Base-by-base conservation (phyloP, 2,113 vertebrate genomes). In the Triplophysa dalaica region DNA sequence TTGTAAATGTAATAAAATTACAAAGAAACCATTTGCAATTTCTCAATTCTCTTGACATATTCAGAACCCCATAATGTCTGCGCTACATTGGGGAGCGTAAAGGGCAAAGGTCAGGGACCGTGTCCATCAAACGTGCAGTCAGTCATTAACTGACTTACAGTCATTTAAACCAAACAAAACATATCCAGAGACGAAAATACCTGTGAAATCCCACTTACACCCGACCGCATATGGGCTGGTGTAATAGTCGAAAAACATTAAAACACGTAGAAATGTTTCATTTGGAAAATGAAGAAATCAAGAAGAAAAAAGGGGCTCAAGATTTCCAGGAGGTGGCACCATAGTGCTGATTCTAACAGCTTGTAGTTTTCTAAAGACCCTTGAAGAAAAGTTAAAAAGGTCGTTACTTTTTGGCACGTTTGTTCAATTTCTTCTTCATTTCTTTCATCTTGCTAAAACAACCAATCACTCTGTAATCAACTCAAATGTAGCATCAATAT, bases 301-400 rank as follows among this genome's bases (percentile, higher is more conserved):
- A 41, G n/a, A 21, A n/a, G 62, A 61, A 45, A 61, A 61, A 54
- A 58, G 12, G 17, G 84, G 91, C 90, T 93, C 90, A 93, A 93
- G 89, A 93, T 92, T 92, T 90, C 90, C 93, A 93, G 92, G 91
- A 93, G 91, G 91, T 92, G 92, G 92, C 93, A 93, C 92, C 90
- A 91, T 91, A 92, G 91, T 91, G 90, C 91, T 91, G 87, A 89
- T 86, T 92, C 87, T 87, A 91, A 92, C 90, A 91, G 91, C 89
- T 83, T 85, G 87, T 90, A 87, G 80, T 88, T 88, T 88, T 86
- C 82, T 90, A 90, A 38, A 87, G 90, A 90, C 89, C 88, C 87
- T 89, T 89, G 90, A 91, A 91, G 85, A 87, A 88, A 92, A 89
- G 86, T 90, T 87, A 89, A 75, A 91, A 90, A 90, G 82, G 85